Evolutionary conservation across 2,888 invertebrate genomes (phyloP).

Genomic region (Abscondita cerata): DNA sequence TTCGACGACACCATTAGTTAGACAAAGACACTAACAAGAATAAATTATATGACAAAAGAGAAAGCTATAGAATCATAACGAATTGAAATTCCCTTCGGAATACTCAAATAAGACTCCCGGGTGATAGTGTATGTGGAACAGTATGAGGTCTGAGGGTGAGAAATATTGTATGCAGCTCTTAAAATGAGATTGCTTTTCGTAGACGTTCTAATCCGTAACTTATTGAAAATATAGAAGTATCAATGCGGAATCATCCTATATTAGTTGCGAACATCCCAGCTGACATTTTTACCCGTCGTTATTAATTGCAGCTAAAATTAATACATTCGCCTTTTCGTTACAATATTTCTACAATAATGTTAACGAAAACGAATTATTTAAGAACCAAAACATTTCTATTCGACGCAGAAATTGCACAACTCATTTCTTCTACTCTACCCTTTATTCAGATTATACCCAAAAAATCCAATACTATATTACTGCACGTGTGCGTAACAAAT

Average conservation of each 20-base stretch:
- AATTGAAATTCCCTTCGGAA: conserved; percentile 58
- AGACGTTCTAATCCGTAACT: conserved; percentile 51
- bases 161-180: conserved; percentile 49
- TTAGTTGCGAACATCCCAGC: no score
- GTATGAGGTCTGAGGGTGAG: conserved; percentile 38
- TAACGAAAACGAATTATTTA: no score
- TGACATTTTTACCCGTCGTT: no score
- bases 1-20: conserved; percentile 16
- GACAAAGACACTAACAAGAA: conserved; percentile 13
- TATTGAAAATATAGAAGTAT: conserved; percentile 28
- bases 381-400: no score
- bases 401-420: no score
- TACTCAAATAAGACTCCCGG: conserved; percentile 50
- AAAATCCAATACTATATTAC: no score
- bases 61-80: conserved; percentile 55
- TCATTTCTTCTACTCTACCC: no score
- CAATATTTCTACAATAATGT: no score
- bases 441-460: no score
- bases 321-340: no score
- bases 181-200: conserved; percentile 24
- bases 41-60: conserved; percentile 41
- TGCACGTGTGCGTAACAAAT: no score
- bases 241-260: background rate
- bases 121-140: conserved; percentile 31
- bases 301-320: no score